Base-by-base conservation (phyloP, 1,140 invertebrate species). In the Tetramorium alpestre region DNA sequence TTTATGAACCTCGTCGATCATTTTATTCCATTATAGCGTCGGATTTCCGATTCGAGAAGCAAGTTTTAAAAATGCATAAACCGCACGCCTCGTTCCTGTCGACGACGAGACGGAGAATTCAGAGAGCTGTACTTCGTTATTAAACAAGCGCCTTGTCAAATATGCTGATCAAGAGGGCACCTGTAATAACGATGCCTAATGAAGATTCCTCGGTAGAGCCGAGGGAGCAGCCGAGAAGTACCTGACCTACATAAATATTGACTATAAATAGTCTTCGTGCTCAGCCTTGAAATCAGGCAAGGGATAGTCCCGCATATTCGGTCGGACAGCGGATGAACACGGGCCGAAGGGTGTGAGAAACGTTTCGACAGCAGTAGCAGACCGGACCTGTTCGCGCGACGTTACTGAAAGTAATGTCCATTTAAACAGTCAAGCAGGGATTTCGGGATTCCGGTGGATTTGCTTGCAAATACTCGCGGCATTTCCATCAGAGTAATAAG, bases 211-310 rank as follows among this genome's bases (percentile, higher is more conserved):
- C 69, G 3, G 33, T 33, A 3, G 33, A 33, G 25, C 3, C 11
- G 44, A 60, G 54, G 4, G 54, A 82, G n/a, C 22, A 22, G 41
- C 13, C 44, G 64, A 44, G 22, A 73, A 60, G 13, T 75, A 84
- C 56, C 54, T 75, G 80, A 84, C 80, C 69, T 73, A 73, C 41
- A 84, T 82, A 73, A 82, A 82, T 82, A 72, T 47, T 73, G 51
- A 58, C 80, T 82, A 73, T 58, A 82, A 6, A 18, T n/a, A 16
- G 41, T 58, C 60, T 49, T 60, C 80, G 25, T 75, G 25, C 25
- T 16, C 38, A 28, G 22, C 56, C 80, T 84, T 84, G 41, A 84
- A 73, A 75, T 84, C 80, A 38, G 41, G 54, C 67, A 38, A 84
- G 56, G n/a, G 54, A 84, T 75, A 49, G 41, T 41, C 69, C 25